Percentiles rank a stretch among this genome's conserved stretches.
Evolutionary conservation across 1,140 invertebrate species (phyloP).

Genomic region (Ostrea edulis): DNA sequence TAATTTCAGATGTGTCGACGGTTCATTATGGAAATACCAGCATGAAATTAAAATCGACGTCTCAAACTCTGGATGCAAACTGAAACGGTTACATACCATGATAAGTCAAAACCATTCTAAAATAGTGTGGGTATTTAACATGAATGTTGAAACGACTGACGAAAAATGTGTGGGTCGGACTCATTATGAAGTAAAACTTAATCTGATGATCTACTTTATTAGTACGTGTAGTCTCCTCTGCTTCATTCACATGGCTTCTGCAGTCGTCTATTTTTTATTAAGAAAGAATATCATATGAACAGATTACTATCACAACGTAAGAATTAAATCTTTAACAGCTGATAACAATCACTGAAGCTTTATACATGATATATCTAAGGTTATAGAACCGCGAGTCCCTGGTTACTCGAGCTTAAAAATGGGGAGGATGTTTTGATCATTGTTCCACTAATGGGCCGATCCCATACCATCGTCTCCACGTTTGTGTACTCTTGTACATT

Average conservation of each 20-base stretch:
- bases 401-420: background rate
- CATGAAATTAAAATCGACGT: too few relatives aligned
- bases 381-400: background rate
- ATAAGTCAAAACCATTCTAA: too few relatives aligned
- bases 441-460: slow-evolving; percentile 12
- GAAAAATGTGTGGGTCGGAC: background rate
- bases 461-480: background rate
- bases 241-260: background rate
- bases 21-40: background rate
- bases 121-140: background rate
- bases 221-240: background rate
- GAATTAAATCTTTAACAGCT: slow-evolving; percentile 38
- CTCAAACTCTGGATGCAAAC: too few relatives aligned
- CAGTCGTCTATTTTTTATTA: background rate
- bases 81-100: too few relatives aligned
- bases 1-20: background rate
- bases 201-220: background rate
- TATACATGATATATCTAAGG: background rate
- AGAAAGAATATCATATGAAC: background rate
- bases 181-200: background rate
- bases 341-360: background rate
- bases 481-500: background rate
- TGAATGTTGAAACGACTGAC: background rate
- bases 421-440: background rate
- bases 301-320: slow-evolving; percentile 9